Percentiles rank a stretch among this genome's conserved stretches.
These are phyloP conservation scores for Aphaenogaster rudis DNA, from an alignment of 1,140 invertebrate species.

Conservation along the genomic window DNA sequence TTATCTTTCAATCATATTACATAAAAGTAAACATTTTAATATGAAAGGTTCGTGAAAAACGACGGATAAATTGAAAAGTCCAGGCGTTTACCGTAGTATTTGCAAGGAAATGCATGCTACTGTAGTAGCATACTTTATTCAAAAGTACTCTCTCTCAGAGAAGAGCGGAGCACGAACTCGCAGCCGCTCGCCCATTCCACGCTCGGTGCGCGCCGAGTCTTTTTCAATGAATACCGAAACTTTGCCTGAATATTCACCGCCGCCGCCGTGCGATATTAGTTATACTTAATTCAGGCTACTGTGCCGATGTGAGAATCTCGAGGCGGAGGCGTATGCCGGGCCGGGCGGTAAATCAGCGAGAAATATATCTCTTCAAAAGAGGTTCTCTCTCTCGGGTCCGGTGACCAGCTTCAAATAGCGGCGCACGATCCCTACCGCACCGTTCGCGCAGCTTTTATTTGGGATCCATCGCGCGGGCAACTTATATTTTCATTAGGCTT, in stretches of 20 bases:
- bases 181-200: conserved; percentile 64
- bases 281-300: conserved; percentile 86
- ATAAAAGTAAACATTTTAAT: background rate
- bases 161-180: conserved; percentile 19
- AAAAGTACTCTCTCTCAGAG: conserved; percentile 35
- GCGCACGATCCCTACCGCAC: conserved; percentile 5
- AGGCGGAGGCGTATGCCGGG: background rate
- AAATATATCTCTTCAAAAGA: conserved; percentile 50
- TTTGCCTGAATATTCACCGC: conserved; percentile 74
- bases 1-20: background rate
- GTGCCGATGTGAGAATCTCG: conserved; percentile 46
- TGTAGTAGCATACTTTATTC: conserved; percentile 53
- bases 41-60: conserved; percentile 25
- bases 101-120: conserved; percentile 36
- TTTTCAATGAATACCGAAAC: conserved; percentile 86
- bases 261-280: conserved; percentile 82
- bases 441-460: conserved; percentile 63
- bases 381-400: background rate
- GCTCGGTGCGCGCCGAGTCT: conserved; percentile 69
- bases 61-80: conserved; percentile 50
- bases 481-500: conserved; percentile 83
- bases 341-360: conserved; percentile 37
- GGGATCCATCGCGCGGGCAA: conserved; percentile 84
- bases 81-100: conserved; percentile 39
- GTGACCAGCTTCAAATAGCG: conserved; percentile 32